A percentile compares a stretch with the other conserved stretches of the same genome.
Evolutionary conservation across 2,113 vertebrate genomes (phyloP).

Genomic region (Amblyopsis rosae): DNA sequence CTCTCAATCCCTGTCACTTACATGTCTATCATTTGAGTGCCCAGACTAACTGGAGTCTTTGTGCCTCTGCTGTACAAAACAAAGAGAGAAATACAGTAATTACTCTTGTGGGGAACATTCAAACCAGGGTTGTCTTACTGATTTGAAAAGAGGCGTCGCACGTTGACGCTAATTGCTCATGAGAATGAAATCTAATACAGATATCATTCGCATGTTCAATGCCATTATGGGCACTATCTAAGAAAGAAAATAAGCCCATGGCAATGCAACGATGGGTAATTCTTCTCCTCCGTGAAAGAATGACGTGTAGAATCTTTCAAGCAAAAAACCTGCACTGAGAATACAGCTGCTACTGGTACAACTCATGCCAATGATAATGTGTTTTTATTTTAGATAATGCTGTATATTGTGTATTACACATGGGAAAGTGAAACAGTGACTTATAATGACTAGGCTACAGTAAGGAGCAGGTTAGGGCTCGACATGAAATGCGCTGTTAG

Average conservation of each 20-base stretch:
- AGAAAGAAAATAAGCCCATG: neutral
- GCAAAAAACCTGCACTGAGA: neutral
- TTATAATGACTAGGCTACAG: no score
- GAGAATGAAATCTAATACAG: conserved; percentile 38
- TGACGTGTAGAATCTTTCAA: neutral
- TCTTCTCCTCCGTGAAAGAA: neutral
- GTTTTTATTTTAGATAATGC: no score
- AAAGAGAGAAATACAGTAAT: conserved; percentile 32
- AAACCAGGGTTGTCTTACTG: conserved; percentile 36
- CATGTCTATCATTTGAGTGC: conserved; percentile 30
- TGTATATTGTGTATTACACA: no score
- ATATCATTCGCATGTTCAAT: conserved; percentile 11
- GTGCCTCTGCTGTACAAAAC: conserved; percentile 40
- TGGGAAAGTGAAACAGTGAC: no score
- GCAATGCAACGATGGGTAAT: neutral
- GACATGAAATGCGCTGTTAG: no score
- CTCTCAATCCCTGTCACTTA: conserved; percentile 37
- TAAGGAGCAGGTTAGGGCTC: no score
- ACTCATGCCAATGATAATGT: no score
- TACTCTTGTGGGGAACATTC: conserved; percentile 45
- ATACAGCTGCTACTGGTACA: neutral
- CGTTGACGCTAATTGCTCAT: conserved; percentile 48
- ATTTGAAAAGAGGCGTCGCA: conserved; percentile 38
- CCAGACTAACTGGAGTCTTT: conserved; percentile 62
- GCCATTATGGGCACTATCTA: neutral